Evolutionary conservation across 1,140 invertebrate species (phyloP).

Genomic region (Bombus breviceps): DNA sequence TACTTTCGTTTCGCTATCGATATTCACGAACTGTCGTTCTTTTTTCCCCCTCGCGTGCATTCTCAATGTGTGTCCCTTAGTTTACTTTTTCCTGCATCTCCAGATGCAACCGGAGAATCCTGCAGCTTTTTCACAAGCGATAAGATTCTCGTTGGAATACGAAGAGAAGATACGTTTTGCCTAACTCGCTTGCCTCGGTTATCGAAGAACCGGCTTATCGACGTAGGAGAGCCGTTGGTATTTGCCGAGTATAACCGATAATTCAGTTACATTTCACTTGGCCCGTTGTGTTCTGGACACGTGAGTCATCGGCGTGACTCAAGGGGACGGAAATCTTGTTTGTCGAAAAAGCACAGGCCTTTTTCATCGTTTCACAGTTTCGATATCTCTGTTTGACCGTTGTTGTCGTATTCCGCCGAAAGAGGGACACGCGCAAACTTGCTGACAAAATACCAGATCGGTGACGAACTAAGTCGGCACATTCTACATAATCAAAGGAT

Average conservation of each 20-base stretch:
- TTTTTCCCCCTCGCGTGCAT: too few species aligned
- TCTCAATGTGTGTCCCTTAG: background rate
- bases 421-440: background rate
- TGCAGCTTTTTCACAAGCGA: background rate
- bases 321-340: slow-evolving; percentile 55
- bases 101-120: background rate
- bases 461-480: slow-evolving; percentile 3
- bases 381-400: slow-evolving; percentile 12
- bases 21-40: background rate
- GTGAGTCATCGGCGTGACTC: slow-evolving; percentile 47
- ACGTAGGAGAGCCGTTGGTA: slow-evolving; percentile 66
- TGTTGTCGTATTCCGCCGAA: too few species aligned
- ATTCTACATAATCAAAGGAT: slow-evolving; percentile 27
- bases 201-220: slow-evolving; percentile 69
- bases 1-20: background rate
- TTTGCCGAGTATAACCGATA: slow-evolving; percentile 69
- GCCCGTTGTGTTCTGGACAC: slow-evolving; percentile 46
- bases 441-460: slow-evolving; percentile 28
- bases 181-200: slow-evolving; percentile 25
- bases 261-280: slow-evolving; percentile 50
- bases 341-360: slow-evolving; percentile 42
- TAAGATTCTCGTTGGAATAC: background rate
- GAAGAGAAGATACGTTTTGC: background rate
- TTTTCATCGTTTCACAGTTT: background rate
- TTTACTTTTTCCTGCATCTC: background rate